Conservation (phyloP, 35 echinoderm and acorn worm species). For the Nesometra sesokonis region DNA sequence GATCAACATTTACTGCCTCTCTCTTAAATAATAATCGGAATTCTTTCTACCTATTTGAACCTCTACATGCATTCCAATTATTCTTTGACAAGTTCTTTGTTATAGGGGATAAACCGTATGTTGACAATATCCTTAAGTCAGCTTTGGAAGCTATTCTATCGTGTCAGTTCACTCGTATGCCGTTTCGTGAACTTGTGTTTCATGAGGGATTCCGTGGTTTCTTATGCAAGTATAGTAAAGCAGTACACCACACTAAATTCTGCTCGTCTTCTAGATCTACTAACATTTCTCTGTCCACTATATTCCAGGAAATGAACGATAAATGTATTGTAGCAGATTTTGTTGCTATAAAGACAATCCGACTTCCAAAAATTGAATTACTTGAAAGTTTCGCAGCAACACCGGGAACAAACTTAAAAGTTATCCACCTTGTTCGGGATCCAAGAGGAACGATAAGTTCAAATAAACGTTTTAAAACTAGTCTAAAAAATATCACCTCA, state of each 20-base stretch:
- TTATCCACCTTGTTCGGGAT: not conserved
- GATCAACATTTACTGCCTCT: not conserved
- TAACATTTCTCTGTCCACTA: not conserved
- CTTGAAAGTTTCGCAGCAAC: not conserved
- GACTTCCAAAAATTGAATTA: not conserved
- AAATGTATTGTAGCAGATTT: not conserved
- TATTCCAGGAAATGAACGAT: not conserved
- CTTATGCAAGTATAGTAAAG: not conserved
- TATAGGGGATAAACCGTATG: not conserved
- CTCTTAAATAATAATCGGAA: not conserved
- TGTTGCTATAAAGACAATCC: not conserved
- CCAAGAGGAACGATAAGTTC: not conserved
- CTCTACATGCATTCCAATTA: not conserved
- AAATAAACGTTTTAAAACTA: not conserved
- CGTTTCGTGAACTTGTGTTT: not conserved
- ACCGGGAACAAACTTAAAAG: not conserved
- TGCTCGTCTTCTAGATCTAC: not conserved
- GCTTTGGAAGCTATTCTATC: not conserved
- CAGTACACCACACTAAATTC: not conserved
- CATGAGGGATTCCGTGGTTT: not conserved
- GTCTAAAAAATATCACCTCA: not conserved
- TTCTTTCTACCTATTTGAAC: not conserved
- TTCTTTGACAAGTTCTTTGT: not conserved
- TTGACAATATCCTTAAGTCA: not conserved
- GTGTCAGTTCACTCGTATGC: not conserved